A percentile compares a stretch with the other conserved stretches of the same genome.
phyloP scores from a whole-genome alignment of 2,797 vertebrate species.

The Danio tinwini region DNA sequence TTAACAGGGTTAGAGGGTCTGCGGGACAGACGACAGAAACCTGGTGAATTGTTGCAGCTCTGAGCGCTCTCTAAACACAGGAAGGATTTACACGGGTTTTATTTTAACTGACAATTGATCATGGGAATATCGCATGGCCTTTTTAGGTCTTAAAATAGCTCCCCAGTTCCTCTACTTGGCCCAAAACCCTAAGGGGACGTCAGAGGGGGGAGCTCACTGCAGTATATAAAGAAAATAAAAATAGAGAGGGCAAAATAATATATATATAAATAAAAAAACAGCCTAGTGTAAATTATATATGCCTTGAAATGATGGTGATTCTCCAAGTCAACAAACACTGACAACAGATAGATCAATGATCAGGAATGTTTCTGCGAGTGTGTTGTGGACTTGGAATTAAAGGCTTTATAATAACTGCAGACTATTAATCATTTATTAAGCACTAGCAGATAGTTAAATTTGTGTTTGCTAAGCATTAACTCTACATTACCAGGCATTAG shows the following conservation, averaged over 20 bases:
- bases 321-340: too few species aligned
- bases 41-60: conserved; percentile 65
- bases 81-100: conserved; percentile 74
- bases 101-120: conserved; percentile 69
- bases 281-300: too few species aligned
- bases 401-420: too few species aligned
- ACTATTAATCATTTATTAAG: too few species aligned
- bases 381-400: background rate
- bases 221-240: conserved; percentile 22
- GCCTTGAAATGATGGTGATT: too few species aligned
- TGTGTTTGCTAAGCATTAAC: too few species aligned
- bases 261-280: conserved; percentile 44
- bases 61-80: conserved; percentile 73
- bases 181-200: conserved; percentile 57
- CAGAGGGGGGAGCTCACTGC: conserved; percentile 62
- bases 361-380: background rate
- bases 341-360: too few species aligned
- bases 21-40: conserved; percentile 29
- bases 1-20: background rate
- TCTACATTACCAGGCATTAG: too few species aligned
- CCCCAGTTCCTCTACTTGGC: conserved; percentile 67
- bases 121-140: conserved; percentile 69
- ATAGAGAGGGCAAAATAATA: conserved; percentile 54
- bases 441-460: too few species aligned
- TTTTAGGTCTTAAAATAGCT: conserved; percentile 77